A percentile compares a stretch with the other conserved stretches of the same genome.
phyloP scores from a whole-genome alignment of 2,113 vertebrate genomes.

The Nanorana parkeri region DNA sequence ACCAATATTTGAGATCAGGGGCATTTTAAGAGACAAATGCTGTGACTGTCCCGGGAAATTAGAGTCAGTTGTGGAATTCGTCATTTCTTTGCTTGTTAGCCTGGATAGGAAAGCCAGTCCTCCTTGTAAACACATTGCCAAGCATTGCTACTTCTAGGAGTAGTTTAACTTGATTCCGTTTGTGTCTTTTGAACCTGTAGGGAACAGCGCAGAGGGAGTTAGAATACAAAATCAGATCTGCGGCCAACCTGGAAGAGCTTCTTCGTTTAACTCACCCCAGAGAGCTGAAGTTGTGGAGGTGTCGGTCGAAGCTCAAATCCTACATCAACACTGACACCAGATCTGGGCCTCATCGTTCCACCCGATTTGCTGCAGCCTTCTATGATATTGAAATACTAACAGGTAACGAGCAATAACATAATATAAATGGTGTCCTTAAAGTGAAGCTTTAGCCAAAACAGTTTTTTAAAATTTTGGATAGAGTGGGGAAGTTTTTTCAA shows the following conservation, averaged over 20 bases:
- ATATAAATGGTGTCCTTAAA: too few relatives aligned
- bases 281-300: slow-evolving; percentile 95
- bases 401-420: slow-evolving; percentile 70
- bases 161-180: not conserved
- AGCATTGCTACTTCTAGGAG: not conserved
- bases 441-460: too few relatives aligned
- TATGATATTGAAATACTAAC: slow-evolving; percentile 92
- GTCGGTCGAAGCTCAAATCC: slow-evolving; percentile 84
- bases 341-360: slow-evolving; percentile 84
- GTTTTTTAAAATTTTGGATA: too few relatives aligned
- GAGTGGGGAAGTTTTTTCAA: too few relatives aligned
- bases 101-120: too few relatives aligned
- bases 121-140: not conserved
- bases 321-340: slow-evolving; percentile 73
- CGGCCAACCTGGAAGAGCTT: slow-evolving; percentile 89
- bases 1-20: too few relatives aligned
- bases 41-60: too few relatives aligned
- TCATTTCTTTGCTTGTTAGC: too few relatives aligned
- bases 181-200: slow-evolving; percentile 56
- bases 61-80: too few relatives aligned
- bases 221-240: slow-evolving; percentile 84
- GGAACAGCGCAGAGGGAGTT: slow-evolving; percentile 71
- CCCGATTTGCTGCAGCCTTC: slow-evolving; percentile 89
- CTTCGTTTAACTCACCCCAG: slow-evolving; percentile 88
- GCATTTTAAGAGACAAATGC: too few relatives aligned